Percentiles rank a stretch among this genome's conserved stretches.
Evolutionary conservation across 2,888 invertebrate genomes (phyloP).

Genomic region (Buathra laborator): DNA sequence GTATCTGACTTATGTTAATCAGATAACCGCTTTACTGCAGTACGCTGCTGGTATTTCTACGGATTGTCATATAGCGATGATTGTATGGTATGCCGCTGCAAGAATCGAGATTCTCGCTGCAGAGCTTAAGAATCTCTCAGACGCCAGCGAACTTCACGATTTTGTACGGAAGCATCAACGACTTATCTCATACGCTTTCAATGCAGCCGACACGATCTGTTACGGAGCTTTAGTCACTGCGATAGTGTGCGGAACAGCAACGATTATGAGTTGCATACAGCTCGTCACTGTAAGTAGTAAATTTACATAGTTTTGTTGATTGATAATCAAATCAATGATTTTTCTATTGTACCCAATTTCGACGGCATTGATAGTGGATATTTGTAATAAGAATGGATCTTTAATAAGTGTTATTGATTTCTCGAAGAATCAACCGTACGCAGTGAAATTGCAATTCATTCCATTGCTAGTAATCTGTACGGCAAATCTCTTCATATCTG

Average conservation of each 20-base stretch:
- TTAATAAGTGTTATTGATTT: neutral
- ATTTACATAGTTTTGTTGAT: no score
- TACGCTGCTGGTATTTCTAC: conserved; percentile 59
- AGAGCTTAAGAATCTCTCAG: conserved; percentile 19
- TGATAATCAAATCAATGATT: no score
- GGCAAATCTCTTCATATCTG: conserved; percentile 46
- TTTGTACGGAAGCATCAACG: conserved; percentile 47
- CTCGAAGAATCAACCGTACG: conserved; percentile 30
- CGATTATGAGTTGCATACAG: conserved; percentile 65
- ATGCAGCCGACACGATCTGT: conserved; percentile 1
- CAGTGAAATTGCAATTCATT: conserved; percentile 34
- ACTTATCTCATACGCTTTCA: conserved; percentile 45
- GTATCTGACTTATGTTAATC: conserved; percentile 45
- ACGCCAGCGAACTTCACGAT: conserved; percentile 3
- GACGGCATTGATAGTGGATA: no score
- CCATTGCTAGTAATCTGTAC: conserved; percentile 10
- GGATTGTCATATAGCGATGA: conserved; percentile 70
- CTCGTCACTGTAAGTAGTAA: conserved; percentile 22
- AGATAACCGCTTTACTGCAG: conserved; percentile 45
- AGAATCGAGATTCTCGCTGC: conserved; percentile 68
- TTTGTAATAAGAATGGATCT: neutral
- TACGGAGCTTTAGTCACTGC: conserved; percentile 3
- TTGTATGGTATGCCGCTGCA: conserved; percentile 72
- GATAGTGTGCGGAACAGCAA: neutral
- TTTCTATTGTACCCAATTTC: neutral